These are phyloP conservation scores for Atta texana DNA, from an alignment of 1,140 invertebrate genomes.

Conservation along the genomic window DNA sequence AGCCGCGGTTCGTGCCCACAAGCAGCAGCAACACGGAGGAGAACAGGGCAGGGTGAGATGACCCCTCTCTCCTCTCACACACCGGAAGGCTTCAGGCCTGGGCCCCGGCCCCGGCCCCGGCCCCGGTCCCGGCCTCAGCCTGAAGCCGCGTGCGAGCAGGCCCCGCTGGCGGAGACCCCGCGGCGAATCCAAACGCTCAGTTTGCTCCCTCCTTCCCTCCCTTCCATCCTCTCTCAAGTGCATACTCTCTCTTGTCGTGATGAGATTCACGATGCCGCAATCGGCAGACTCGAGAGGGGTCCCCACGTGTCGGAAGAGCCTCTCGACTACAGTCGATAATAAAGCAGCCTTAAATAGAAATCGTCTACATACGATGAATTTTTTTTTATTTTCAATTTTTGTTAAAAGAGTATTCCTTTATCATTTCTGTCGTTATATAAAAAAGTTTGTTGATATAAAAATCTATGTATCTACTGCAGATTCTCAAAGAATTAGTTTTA, in stretches of 20 bases:
- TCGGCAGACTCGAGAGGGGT: conserved; percentile 58
- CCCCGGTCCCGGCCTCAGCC: conserved; percentile 12
- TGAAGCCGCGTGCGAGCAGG: conserved; percentile 29
- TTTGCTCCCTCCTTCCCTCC: conserved; percentile 53
- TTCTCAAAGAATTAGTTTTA: not conserved
- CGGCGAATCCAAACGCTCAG: conserved; percentile 64
- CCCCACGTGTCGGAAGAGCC: conserved; percentile 61
- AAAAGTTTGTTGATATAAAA: no score
- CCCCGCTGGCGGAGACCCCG: conserved; percentile 56
- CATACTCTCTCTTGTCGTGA: conserved; percentile 54
- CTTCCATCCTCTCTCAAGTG: not conserved
- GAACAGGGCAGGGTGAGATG: conserved; percentile 63
- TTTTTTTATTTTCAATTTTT: conserved; percentile 5
- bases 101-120: conserved; percentile 11
- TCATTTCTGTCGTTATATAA: not conserved
- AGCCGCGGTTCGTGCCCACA: conserved; percentile 76
- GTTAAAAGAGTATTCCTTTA: not conserved
- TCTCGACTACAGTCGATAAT: conserved; percentile 65
- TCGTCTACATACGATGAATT: not conserved
- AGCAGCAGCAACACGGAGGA: conserved; percentile 67
- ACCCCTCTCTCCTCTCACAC: conserved; percentile 71
- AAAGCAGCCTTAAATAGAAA: conserved; percentile 9
- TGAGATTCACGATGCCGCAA: conserved; percentile 10
- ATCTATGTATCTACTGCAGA: no score
- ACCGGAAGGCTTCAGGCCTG: conserved; percentile 17